Percentiles rank a stretch among this genome's conserved stretches.
These are phyloP conservation scores for Gobiocypris rarus DNA, from an alignment of 2,113 vertebrate genomes.

Conservation along the genomic window DNA sequence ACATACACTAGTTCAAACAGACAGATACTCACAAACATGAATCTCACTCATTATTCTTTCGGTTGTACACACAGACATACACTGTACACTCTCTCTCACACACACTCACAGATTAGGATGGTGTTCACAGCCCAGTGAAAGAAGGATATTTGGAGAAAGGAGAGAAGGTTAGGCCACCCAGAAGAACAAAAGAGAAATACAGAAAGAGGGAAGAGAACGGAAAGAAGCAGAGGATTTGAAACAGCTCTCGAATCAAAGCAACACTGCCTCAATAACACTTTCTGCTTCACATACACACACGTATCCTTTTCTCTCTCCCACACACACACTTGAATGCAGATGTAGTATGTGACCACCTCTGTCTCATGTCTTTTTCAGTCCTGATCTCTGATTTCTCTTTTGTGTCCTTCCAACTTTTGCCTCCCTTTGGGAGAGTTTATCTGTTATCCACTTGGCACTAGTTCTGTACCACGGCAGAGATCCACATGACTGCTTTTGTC, in stretches of 20 bases:
- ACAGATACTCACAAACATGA: conserved; percentile 20
- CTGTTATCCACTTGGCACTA: conserved; percentile 26
- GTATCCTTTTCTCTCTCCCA: neutral
- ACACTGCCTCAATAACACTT: neutral
- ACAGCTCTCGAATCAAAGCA: conserved; percentile 51
- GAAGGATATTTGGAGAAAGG: conserved; percentile 42
- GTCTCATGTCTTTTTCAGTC: neutral
- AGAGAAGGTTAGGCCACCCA: conserved; percentile 51
- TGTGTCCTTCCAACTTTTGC: neutral
- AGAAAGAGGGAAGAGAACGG: conserved; percentile 4
- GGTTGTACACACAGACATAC: neutral
- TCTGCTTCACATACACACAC: too few species aligned
- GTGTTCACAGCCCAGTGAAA: conserved; percentile 40
- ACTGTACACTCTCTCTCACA: neutral
- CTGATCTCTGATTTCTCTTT: conserved; percentile 1
- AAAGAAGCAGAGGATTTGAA: conserved; percentile 47
- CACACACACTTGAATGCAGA: neutral
- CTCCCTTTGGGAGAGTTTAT: conserved; percentile 15
- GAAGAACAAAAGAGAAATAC: conserved; percentile 52
- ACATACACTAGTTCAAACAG: conserved; percentile 22
- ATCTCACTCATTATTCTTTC: neutral
- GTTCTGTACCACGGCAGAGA: conserved; percentile 9
- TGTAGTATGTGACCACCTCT: conserved; percentile 11
- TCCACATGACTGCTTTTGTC: conserved; percentile 32
- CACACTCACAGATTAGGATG: conserved; percentile 23